Evolutionary conservation across 2,113 vertebrate species (phyloP).

Genomic region (Tetrao urogallus): DNA sequence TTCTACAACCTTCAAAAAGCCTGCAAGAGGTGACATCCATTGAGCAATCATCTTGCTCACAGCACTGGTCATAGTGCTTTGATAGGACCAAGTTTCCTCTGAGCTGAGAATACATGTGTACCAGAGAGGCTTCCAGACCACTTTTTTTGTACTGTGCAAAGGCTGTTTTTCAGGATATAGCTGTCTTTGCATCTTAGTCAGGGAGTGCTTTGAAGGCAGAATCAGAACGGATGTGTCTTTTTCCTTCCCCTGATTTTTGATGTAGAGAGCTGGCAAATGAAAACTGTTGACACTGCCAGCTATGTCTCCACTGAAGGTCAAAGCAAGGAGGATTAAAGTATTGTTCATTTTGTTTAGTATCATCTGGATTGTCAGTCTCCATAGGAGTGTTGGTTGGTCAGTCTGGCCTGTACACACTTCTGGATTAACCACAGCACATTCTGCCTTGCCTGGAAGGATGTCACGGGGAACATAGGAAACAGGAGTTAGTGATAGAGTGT

Average conservation of each 20-base stretch:
- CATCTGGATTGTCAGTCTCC: neutral
- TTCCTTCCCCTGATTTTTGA: neutral
- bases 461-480: rapidly evolving
- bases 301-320: neutral
- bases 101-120: neutral
- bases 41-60: neutral
- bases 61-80: neutral
- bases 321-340: neutral
- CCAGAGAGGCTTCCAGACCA: neutral
- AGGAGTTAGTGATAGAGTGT: neutral
- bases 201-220: neutral
- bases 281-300: neutral
- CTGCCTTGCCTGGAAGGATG: neutral
- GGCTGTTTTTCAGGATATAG: neutral
- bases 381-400: neutral
- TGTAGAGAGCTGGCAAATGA: neutral
- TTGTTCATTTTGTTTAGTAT: neutral
- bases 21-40: neutral
- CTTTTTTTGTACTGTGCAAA: neutral
- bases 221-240: neutral
- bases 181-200: neutral
- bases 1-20: neutral
- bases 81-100: neutral
- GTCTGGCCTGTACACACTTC: rapidly evolving
- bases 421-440: neutral